These are phyloP conservation scores for Takifugu ocellatus DNA, from an alignment of 2,797 vertebrate genomes.

Conservation along the genomic window DNA sequence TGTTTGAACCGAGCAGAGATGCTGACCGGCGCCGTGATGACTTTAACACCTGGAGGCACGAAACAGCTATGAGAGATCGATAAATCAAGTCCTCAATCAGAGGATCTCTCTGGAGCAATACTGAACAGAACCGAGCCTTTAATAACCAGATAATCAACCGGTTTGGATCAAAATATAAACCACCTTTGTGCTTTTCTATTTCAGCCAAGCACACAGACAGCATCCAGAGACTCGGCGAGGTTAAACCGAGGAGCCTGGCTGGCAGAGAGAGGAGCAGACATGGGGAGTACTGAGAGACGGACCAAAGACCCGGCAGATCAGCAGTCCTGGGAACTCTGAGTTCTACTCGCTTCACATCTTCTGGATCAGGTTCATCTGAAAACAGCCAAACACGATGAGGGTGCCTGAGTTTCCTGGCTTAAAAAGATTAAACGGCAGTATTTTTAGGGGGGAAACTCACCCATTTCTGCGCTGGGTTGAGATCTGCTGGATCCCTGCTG, in stretches of 20 bases:
- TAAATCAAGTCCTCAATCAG: no score
- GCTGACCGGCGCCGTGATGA: constrained; percentile 57
- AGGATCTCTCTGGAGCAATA: no score
- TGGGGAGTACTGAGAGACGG: constrained; percentile 36
- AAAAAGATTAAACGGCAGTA: background rate
- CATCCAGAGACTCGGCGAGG: constrained; percentile 60
- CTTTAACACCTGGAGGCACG: constrained; percentile 51
- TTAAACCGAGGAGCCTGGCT: constrained; percentile 28
- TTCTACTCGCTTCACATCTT: constrained; percentile 44
- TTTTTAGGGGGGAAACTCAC: constrained; percentile 9
- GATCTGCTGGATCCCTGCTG: background rate
- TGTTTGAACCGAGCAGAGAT: constrained; percentile 50
- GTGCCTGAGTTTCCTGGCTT: background rate
- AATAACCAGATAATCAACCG: no score
- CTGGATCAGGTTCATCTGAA: constrained; percentile 14
- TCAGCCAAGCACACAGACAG: constrained; percentile 72
- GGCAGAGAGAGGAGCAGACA: constrained; percentile 34
- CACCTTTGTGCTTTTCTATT: constrained; percentile 73
- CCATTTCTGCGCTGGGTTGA: no score
- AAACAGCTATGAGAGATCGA: no score
- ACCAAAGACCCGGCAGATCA: constrained; percentile 31
- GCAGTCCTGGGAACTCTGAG: constrained; percentile 39
- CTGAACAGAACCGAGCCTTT: no score
- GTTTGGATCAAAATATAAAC: background rate
- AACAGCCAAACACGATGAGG: background rate